Percentiles rank a stretch among this genome's conserved stretches.
Evolutionary conservation across 1,140 invertebrate species (phyloP).

Genomic region (Drosophila saltans): DNA sequence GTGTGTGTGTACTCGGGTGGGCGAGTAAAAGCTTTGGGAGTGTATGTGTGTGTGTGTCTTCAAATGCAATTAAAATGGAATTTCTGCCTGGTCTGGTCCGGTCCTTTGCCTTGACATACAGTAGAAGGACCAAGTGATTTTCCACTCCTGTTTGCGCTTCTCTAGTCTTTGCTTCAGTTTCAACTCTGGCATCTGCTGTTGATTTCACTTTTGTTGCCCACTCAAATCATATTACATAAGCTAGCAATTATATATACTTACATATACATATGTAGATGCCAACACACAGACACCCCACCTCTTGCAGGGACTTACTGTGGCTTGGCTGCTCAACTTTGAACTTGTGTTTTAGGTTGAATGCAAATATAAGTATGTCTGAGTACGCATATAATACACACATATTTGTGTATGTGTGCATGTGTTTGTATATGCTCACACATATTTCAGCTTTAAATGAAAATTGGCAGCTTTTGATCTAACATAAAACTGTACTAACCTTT

Average conservation of each 20-base stretch:
- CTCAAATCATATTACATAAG: conserved; percentile 7
- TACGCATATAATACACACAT: not conserved
- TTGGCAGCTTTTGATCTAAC: not conserved
- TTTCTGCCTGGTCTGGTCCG: not conserved
- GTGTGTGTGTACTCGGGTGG: not conserved
- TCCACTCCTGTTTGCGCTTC: not conserved
- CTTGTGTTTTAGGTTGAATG: conserved; percentile 13
- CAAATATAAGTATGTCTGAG: conserved; percentile 12
- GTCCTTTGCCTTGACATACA: conserved; percentile 10
- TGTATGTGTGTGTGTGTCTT: not conserved
- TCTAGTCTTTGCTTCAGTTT: not conserved
- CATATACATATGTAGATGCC: not conserved
- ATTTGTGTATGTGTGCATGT: not conserved
- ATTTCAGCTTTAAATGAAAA: not conserved
- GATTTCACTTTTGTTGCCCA: conserved; percentile 12
- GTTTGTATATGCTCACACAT: not conserved
- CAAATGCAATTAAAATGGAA: conserved; percentile 11
- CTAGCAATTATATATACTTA: conserved; percentile 7
- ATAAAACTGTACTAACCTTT: not conserved
- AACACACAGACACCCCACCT: not conserved
- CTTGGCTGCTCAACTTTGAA: conserved; percentile 1
- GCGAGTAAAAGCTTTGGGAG: no score
- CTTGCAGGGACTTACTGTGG: not conserved
- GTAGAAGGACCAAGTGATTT: not conserved
- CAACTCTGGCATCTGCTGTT: not conserved